phyloP scores from a whole-genome alignment of 92 coral and sea anemone genomes.

The Ricordea florida region DNA sequence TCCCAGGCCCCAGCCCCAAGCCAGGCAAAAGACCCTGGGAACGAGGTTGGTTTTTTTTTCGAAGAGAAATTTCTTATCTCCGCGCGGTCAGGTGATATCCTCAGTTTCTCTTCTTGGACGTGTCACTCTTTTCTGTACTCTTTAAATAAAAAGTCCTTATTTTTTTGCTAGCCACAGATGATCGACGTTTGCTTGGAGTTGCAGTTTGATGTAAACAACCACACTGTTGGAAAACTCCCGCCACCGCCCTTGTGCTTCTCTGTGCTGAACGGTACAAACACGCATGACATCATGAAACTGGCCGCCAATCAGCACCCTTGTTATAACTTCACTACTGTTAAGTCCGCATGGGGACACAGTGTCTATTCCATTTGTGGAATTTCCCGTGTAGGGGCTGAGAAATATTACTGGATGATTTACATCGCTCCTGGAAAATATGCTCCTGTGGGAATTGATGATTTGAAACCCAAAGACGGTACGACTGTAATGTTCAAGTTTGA shows the following conservation, averaged over 20 bases:
- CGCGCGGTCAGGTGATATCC: too few relatives aligned
- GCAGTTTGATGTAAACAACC: slow-evolving; percentile 31
- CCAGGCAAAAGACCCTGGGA: too few relatives aligned
- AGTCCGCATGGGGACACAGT: slow-evolving; percentile 48
- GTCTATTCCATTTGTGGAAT: slow-evolving; percentile 67
- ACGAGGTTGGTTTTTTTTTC: too few relatives aligned
- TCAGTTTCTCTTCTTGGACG: too few relatives aligned
- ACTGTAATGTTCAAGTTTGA: slow-evolving; percentile 68
- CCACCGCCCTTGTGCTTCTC: slow-evolving; percentile 20
- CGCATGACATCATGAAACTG: slow-evolving; percentile 50
- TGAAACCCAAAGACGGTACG: slow-evolving; percentile 68
- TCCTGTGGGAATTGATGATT: slow-evolving; percentile 68
- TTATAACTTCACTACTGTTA: slow-evolving; percentile 39
- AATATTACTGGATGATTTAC: slow-evolving; percentile 74
- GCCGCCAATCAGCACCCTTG: slow-evolving; percentile 58
- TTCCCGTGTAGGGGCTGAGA: slow-evolving; percentile 8
- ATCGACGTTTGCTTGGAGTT: slow-evolving; percentile 72
- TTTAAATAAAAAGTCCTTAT: too few relatives aligned
- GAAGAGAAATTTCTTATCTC: too few relatives aligned
- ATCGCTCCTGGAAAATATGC: slow-evolving; percentile 46
- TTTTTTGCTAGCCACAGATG: slow-evolving; percentile 51
- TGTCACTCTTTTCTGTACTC: too few relatives aligned
- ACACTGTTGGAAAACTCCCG: slow-evolving; percentile 5
- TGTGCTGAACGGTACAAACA: slow-evolving; percentile 59
- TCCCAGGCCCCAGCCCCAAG: too few relatives aligned